phyloP scores from a whole-genome alignment of 2,113 vertebrate species.

The Melanerpes formicivorus region DNA sequence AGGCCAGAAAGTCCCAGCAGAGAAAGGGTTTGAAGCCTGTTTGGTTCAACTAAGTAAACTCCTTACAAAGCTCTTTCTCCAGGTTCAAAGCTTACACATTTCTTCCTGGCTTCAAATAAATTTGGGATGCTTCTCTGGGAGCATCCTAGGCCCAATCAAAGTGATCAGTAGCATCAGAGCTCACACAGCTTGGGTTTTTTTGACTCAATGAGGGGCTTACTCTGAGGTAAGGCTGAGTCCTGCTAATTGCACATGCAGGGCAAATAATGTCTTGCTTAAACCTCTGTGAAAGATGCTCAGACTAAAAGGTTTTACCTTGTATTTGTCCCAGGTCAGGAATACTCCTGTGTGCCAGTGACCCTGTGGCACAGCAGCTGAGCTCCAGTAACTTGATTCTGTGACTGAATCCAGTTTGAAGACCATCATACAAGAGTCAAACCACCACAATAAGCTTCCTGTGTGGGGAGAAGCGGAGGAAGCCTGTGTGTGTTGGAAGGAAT shows the following conservation, averaged over 20 bases:
- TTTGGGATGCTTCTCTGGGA: neutral
- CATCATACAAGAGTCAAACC: neutral
- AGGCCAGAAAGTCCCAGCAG: neutral
- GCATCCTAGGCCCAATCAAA: neutral
- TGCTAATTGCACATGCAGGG: accelerated
- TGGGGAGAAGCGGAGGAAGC: neutral
- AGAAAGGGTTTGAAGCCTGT: neutral
- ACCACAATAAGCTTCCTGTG: accelerated
- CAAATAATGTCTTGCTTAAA: neutral
- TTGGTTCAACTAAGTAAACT: neutral
- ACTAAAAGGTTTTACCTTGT: neutral
- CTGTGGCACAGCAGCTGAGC: neutral
- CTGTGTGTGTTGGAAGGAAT: neutral
- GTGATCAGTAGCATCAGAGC: neutral
- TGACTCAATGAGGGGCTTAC: neutral
- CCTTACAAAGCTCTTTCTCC: neutral
- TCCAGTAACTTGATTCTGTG: neutral
- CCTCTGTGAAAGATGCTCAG: neutral
- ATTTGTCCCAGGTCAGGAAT: neutral
- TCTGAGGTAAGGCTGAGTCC: neutral
- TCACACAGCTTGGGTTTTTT: accelerated
- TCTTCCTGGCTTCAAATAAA: neutral
- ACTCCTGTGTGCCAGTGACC: neutral
- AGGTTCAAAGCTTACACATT: neutral
- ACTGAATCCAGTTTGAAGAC: neutral